Base-by-base conservation (phyloP, 2,888 invertebrate genomes). In the Dryocosmus kuriphilus region DNA sequence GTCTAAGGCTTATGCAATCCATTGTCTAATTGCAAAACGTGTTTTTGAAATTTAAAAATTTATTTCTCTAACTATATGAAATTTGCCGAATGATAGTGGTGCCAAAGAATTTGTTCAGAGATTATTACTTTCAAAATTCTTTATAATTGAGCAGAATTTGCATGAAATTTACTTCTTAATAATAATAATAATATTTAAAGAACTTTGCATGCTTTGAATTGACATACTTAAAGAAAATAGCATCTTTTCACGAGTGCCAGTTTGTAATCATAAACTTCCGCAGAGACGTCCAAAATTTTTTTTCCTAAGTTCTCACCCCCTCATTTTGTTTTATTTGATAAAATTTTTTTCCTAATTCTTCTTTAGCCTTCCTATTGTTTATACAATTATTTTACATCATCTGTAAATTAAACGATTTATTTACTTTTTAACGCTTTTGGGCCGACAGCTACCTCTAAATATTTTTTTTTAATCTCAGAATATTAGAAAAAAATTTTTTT, bases 91-190 rank as follows among this genome's bases (percentile, higher is more conserved):
- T 57, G 22, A 57, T 71, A 51, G 41, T 51, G 51, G 51, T 71
- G 71, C 71, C 71, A 71, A 71, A 71, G 71, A 71, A 71, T 71
- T 71, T 51, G 11, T 71, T 65, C n/a, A 46, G 51, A 30, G 32
- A 71, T 71, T 65, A 0, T 46, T 30, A n/a, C 2, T 35, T 65
- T 41, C 14, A 11, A 24, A 38, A 0, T 24, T 41, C 16, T 38
- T 41, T 24, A 24, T 22, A 24, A 0, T 65, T 14, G 30, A 51
- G 41, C 22, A n/a, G 27, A 46, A 30, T 57, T 57, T 57, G 5
- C 24, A 19, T 11, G 16, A 19, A 71, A 51, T 71, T 30, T 24
- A 57, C 9, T 55, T n/a, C 22, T 3, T 22, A 22, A 51, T 55
- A 41, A n/a, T n/a, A 35, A 35, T 35, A 8, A 8, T 8, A 9